Evolutionary conservation across 2,888 invertebrate genomes (phyloP).

Genomic region (Girardia tigrina): DNA sequence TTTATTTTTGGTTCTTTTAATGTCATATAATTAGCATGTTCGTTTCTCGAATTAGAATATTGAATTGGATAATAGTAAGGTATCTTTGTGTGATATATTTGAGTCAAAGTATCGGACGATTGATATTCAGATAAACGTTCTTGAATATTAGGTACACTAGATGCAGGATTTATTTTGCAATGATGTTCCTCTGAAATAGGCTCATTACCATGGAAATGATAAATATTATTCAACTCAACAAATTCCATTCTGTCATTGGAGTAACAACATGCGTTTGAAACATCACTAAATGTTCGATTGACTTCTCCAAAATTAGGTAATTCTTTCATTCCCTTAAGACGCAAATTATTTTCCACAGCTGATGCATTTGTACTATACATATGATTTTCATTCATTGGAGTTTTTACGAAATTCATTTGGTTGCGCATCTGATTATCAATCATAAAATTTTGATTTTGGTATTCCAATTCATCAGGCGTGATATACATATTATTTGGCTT

Average conservation of each 20-base stretch:
- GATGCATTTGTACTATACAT: neutral
- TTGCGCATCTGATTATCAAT: neutral
- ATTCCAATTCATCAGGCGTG: neutral
- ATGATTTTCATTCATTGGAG: neutral
- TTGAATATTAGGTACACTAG: constrained; percentile 9
- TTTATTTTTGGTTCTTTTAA: neutral
- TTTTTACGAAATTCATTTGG: neutral
- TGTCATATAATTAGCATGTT: neutral
- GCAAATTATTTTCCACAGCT: neutral
- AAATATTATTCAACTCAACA: neutral
- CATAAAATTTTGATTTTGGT: neutral
- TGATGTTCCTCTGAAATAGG: neutral
- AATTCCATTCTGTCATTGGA: neutral
- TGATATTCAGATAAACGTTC: neutral
- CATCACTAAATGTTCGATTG: neutral
- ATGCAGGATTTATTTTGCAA: constrained; percentile 1
- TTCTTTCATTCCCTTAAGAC: neutral
- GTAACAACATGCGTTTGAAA: neutral
- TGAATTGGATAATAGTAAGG: neutral
- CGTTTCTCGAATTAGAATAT: neutral
- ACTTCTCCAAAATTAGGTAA: neutral
- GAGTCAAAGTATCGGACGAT: neutral
- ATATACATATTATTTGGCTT: constrained; percentile 13
- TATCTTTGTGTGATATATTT: neutral
- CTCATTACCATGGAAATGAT: neutral